These are phyloP conservation scores for Rhodophaea formosa DNA, from an alignment of 2,888 invertebrate genomes.

Conservation along the genomic window DNA sequence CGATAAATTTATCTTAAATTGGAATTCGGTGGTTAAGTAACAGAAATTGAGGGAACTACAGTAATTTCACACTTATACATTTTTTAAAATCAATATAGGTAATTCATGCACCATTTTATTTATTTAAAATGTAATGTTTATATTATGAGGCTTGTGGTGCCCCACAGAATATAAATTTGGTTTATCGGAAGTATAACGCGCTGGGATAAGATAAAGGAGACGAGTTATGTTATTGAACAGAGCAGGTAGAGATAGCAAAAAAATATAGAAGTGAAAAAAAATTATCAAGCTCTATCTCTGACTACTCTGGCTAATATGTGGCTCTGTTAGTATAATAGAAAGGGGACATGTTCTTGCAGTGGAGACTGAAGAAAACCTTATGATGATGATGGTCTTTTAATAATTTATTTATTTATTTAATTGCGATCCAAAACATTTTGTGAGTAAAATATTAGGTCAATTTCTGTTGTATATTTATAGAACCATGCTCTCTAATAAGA, in stretches of 20 bases:
- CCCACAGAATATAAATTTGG: constrained; percentile 39
- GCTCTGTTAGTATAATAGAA: too few relatives aligned
- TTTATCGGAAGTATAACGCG: constrained; percentile 44
- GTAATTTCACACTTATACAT: not conserved
- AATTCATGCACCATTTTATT: not conserved
- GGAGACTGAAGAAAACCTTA: too few relatives aligned
- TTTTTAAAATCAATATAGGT: not conserved
- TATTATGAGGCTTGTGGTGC: constrained; percentile 9
- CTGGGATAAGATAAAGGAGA: constrained; percentile 45
- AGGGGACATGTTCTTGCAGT: too few relatives aligned
- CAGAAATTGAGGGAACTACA: not conserved
- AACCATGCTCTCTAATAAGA: too few relatives aligned
- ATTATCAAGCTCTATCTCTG: too few relatives aligned
- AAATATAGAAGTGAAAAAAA: too few relatives aligned
- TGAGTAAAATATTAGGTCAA: too few relatives aligned
- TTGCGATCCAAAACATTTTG: too few relatives aligned
- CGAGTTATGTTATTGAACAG: constrained; percentile 43
- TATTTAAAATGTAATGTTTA: constrained; percentile 9
- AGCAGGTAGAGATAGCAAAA: constrained; percentile 19
- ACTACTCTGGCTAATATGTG: too few relatives aligned
- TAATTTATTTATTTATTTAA: too few relatives aligned
- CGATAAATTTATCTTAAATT: not conserved
- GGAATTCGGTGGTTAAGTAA: not conserved
- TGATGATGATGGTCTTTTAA: too few relatives aligned
- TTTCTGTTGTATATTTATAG: too few relatives aligned